A percentile compares a stretch with the other conserved stretches of the same genome.
Evolutionary conservation across 2,113 vertebrate genomes (phyloP).

Genomic region (Prunella fulvescens): DNA sequence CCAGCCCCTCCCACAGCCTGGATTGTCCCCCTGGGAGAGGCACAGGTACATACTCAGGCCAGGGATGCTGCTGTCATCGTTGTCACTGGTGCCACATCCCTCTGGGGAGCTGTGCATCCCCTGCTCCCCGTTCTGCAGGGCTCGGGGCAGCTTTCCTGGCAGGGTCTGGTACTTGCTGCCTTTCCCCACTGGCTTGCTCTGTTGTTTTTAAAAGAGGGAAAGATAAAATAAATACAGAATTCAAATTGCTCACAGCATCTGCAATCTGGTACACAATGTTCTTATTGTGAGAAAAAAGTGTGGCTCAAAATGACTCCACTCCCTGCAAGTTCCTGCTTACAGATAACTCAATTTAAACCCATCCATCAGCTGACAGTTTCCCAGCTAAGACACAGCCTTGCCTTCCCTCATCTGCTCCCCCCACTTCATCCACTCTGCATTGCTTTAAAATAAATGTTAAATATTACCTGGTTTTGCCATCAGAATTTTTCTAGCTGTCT

Average conservation of each 20-base stretch:
- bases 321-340: background rate
- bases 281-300: background rate
- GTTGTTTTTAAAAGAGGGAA: background rate
- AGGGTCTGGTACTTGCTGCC: conserved; percentile 81
- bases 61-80: conserved; percentile 64
- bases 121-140: conserved; percentile 76
- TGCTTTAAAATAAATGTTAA: background rate
- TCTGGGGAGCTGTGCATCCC: conserved; percentile 57
- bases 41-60: conserved; percentile 76
- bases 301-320: background rate
- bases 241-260: background rate
- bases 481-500: background rate
- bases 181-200: conserved; percentile 66
- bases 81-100: conserved; percentile 12
- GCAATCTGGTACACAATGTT: background rate
- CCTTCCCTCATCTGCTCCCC: background rate
- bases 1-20: background rate
- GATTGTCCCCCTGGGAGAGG: background rate
- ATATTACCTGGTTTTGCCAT: background rate
- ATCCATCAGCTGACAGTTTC: background rate
- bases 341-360: background rate
- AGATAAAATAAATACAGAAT: background rate
- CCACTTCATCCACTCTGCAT: background rate
- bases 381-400: background rate
- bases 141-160: conserved; percentile 77